phyloP scores from a whole-genome alignment of 2,113 vertebrate species.

The Sminthopsis crassicaudata region DNA sequence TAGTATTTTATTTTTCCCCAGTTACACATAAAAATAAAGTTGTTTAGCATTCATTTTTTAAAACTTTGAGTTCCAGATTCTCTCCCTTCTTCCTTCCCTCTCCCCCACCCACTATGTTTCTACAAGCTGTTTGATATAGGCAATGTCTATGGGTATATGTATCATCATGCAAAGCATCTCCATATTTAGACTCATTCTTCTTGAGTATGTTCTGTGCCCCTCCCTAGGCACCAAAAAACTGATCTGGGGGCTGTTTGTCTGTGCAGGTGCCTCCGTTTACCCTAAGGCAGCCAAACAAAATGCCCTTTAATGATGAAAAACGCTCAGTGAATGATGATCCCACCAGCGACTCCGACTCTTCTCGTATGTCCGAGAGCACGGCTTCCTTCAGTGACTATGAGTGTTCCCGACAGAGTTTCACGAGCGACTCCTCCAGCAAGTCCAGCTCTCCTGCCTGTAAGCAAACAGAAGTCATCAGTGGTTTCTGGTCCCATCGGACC shows the following conservation, averaged over 20 bases:
- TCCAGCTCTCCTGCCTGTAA: conserved; percentile 93
- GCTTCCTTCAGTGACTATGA: conserved; percentile 90
- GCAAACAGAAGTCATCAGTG: conserved; percentile 43
- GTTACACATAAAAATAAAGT: too few species aligned
- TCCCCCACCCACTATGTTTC: too few species aligned
- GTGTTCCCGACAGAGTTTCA: conserved; percentile 91
- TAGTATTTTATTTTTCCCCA: too few species aligned
- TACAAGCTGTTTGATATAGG: too few species aligned
- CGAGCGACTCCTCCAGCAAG: conserved; percentile 93
- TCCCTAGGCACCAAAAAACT: neutral
- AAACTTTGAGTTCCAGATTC: too few species aligned
- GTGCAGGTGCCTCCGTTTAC: conserved; percentile 71
- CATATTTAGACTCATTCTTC: too few species aligned
- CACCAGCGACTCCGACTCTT: conserved; percentile 90
- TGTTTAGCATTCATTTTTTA: too few species aligned
- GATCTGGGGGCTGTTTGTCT: conserved; percentile 49
- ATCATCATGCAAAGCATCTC: too few species aligned
- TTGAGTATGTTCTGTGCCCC: too few species aligned
- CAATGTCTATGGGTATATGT: too few species aligned
- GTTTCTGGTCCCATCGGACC: neutral
- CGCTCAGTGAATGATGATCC: conserved; percentile 88
- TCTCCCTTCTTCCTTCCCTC: too few species aligned
- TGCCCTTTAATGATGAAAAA: conserved; percentile 91
- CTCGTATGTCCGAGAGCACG: conserved; percentile 87
- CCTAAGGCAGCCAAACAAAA: conserved; percentile 76